These are phyloP conservation scores for Ochropacha duplaris DNA, from an alignment of 2,888 invertebrate species.

Conservation along the genomic window DNA sequence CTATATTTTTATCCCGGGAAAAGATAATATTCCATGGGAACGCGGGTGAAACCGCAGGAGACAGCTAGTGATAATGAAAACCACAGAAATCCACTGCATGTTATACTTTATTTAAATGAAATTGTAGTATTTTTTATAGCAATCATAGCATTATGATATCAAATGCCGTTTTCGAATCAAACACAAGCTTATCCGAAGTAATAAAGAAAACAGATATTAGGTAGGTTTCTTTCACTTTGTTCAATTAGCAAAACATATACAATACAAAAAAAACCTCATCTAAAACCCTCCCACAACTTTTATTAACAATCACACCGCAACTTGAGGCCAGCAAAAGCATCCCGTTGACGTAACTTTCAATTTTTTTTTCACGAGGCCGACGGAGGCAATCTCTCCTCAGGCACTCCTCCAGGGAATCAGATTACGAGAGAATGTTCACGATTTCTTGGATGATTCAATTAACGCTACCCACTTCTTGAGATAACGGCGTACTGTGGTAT, in stretches of 20 bases:
- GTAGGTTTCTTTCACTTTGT: not conserved
- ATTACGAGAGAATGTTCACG: constrained; percentile 21
- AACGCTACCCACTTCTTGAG: constrained; percentile 7
- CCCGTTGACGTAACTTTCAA: constrained; percentile 19
- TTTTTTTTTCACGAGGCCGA: constrained; percentile 35
- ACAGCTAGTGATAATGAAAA: too few relatives aligned
- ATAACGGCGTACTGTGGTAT: not conserved
- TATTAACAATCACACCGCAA: not conserved
- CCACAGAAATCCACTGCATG: too few relatives aligned
- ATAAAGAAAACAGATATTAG: too few relatives aligned
- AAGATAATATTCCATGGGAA: too few relatives aligned
- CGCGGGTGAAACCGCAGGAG: too few relatives aligned
- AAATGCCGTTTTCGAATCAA: too few relatives aligned
- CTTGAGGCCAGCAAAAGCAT: not conserved
- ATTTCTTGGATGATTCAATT: constrained; percentile 28
- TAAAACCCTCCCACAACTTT: not conserved
- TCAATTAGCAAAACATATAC: too few relatives aligned
- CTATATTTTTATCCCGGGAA: too few relatives aligned
- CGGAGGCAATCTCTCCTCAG: constrained; percentile 32
- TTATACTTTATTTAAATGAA: too few relatives aligned
- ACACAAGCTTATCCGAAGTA: too few relatives aligned
- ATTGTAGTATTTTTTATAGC: too few relatives aligned
- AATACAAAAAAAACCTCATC: not conserved
- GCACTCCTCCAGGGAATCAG: constrained; percentile 26
- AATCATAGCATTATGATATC: too few relatives aligned